Evolutionary conservation across 2,888 invertebrate genomes (phyloP), one percentile per base, ranked within the genome.

Genomic region (Miltochrista miniata): DNA sequence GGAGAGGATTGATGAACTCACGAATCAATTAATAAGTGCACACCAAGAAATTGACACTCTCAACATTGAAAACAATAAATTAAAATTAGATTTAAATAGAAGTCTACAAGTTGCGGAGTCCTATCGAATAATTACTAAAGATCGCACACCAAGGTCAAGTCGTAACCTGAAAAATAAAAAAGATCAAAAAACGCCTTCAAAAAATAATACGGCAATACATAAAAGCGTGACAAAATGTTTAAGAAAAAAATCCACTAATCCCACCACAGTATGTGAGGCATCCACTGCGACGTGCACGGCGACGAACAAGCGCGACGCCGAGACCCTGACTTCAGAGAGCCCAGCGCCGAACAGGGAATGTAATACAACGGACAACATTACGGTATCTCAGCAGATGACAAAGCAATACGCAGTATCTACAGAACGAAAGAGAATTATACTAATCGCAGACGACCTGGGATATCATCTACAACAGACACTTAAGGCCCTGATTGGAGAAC

Each of bases 111-210:
- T 37, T 8, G 14, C 15, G 1, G 37, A 13, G 3, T 13, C 37
- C 4, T 37, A 37, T 14, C 13, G 14, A 14, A 37, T 14, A 5
- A 10, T 37, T 33, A 33, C 33, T 11, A 24, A 24, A 24, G 18
- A 24, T 24, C 18, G 5, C 18, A 24, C 18, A 24, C 18, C 18
- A 24, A 2, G 18, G 18, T 24, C 18, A 24, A 24, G 18, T 24
- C 18, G 51, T 36, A 61, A 61, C 54, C 52, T 2, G 5, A 24
- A 24, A 24, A 24, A 24, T 24, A 24, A 24, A 24, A 24, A 24
- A 24, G 18, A 24, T 5, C 18, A 2, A 24, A 24, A 24, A 24
- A 24, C 18, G 2, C 18, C 18, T 24, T 4, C 18, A 24, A 24
- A 24, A 24, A 24, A 2, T 24, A 2, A 4, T 24, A 24, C 18